Conservation (phyloP, 1,140 invertebrate species). For the Gerris buenoi region DNA sequence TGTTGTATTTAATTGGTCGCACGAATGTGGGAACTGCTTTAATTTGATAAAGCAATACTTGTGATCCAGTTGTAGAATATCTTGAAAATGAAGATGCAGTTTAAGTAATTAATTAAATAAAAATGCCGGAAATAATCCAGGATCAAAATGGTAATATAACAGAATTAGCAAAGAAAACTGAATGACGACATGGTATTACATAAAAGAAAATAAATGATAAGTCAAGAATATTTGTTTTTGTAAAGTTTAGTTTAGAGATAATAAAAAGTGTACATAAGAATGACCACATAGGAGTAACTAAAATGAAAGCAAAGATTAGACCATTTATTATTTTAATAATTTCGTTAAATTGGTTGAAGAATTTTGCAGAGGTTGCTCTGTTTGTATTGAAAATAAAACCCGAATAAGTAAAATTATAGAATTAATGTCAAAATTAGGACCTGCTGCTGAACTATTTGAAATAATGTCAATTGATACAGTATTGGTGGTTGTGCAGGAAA, state of each 20-base stretch:
- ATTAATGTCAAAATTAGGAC: conserved; percentile 25
- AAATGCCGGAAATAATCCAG: neutral
- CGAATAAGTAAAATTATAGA: conserved; percentile 20
- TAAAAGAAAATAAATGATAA: neutral
- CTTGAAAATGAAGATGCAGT: no score
- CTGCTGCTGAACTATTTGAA: conserved; percentile 27
- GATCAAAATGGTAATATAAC: conserved; percentile 7
- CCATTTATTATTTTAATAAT: no score
- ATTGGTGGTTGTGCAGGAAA: conserved; percentile 20
- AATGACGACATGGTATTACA: neutral
- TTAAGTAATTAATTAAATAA: conserved; percentile 4
- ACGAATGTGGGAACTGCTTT: no score
- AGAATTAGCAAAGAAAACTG: neutral
- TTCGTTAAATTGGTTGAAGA: no score
- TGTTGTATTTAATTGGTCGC: no score
- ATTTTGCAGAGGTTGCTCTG: conserved; percentile 23
- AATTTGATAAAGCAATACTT: no score
- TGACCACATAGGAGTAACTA: neutral
- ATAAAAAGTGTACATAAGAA: neutral
- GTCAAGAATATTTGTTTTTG: neutral
- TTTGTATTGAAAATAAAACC: conserved; percentile 27
- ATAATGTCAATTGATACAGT: conserved; percentile 24
- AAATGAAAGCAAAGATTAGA: neutral
- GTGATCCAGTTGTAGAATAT: conserved; percentile 7
- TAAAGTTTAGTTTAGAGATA: no score